Percentiles rank a stretch among this genome's conserved stretches.
These are phyloP conservation scores for Hippocampus guttulatus DNA, from an alignment of 2,113 vertebrate species.

Conservation along the genomic window DNA sequence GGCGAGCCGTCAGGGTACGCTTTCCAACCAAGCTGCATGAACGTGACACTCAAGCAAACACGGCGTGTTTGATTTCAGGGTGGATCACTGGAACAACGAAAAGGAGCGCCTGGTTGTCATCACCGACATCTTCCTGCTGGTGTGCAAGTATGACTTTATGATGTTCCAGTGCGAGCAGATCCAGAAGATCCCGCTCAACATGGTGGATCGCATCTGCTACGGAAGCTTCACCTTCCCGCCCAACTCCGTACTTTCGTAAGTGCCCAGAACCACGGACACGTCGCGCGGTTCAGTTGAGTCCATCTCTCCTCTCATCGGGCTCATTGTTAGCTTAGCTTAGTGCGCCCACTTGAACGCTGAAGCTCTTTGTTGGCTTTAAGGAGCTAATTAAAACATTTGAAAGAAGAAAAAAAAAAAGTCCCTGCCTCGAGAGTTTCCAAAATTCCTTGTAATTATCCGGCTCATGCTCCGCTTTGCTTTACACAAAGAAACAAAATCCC, in stretches of 20 bases:
- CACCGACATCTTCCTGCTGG: slow-evolving; percentile 67
- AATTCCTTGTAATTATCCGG: slow-evolving; percentile 41
- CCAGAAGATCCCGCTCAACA: slow-evolving; percentile 67
- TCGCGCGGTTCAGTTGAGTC: not conserved
- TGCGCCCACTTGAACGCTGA: slow-evolving; percentile 9
- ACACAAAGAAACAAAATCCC: slow-evolving; percentile 26
- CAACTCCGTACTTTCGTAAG: slow-evolving; percentile 76
- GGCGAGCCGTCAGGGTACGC: slow-evolving; percentile 61
- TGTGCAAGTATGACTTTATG: slow-evolving; percentile 82
- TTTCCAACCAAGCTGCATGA: too few species aligned
- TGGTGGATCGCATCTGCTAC: slow-evolving; percentile 64
- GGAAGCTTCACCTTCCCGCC: slow-evolving; percentile 74
- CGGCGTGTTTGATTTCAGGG: slow-evolving; percentile 47
- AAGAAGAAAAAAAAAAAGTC: slow-evolving; percentile 11
- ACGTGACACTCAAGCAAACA: not conserved
- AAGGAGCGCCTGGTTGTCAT: slow-evolving; percentile 75
- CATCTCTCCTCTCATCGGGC: not conserved
- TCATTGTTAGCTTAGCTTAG: slow-evolving; percentile 13
- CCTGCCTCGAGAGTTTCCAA: slow-evolving; percentile 38
- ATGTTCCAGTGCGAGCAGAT: slow-evolving; percentile 74
- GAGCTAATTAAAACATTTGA: slow-evolving; percentile 24
- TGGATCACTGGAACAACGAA: slow-evolving; percentile 85
- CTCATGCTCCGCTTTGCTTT: slow-evolving; percentile 29
- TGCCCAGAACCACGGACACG: not conserved
- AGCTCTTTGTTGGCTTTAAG: slow-evolving; percentile 19